Conservation (phyloP, 2,888 invertebrate genomes). For the Sphaeridia pumilis region DNA sequence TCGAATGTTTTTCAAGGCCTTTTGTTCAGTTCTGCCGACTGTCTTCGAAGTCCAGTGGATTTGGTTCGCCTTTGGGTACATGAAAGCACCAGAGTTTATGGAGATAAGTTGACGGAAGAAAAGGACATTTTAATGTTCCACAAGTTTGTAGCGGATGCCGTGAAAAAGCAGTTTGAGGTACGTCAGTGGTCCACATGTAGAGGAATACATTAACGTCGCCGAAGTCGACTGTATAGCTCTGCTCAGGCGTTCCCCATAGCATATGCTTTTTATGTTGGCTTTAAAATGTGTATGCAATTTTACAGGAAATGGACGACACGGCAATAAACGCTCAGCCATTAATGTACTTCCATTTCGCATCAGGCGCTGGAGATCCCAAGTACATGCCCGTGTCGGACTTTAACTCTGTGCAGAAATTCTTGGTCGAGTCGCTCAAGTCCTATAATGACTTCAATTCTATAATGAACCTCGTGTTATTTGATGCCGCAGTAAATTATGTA, state of each 20-base stretch:
- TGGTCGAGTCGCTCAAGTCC: conserved; percentile 79
- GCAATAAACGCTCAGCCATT: conserved; percentile 74
- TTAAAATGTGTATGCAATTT: too few relatives aligned
- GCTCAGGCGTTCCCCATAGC: too few relatives aligned
- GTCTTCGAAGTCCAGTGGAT: conserved; percentile 65
- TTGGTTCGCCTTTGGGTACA: conserved; percentile 85
- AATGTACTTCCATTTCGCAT: conserved; percentile 89
- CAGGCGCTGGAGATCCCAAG: conserved; percentile 90
- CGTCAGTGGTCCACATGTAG: background rate
- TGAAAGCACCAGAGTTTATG: conserved; percentile 84
- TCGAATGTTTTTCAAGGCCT: conserved; percentile 94
- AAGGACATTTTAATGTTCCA: conserved; percentile 81
- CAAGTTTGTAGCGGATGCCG: conserved; percentile 76
- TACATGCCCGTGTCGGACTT: conserved; percentile 78
- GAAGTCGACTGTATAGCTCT: too few relatives aligned
- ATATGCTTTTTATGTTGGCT: too few relatives aligned
- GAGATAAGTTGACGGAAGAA: conserved; percentile 82
- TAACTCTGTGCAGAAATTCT: conserved; percentile 64
- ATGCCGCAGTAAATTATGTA: conserved; percentile 95
- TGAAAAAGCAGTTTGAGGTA: conserved; percentile 85
- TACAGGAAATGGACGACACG: conserved; percentile 74
- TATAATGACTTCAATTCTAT: conserved; percentile 93
- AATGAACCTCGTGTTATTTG: conserved; percentile 95
- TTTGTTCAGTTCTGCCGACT: conserved; percentile 78
- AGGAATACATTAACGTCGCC: background rate